Percentiles rank a stretch among this genome's conserved stretches.
Conservation (phyloP, 2,797 vertebrate genomes). For the Zalophus californianus region DNA sequence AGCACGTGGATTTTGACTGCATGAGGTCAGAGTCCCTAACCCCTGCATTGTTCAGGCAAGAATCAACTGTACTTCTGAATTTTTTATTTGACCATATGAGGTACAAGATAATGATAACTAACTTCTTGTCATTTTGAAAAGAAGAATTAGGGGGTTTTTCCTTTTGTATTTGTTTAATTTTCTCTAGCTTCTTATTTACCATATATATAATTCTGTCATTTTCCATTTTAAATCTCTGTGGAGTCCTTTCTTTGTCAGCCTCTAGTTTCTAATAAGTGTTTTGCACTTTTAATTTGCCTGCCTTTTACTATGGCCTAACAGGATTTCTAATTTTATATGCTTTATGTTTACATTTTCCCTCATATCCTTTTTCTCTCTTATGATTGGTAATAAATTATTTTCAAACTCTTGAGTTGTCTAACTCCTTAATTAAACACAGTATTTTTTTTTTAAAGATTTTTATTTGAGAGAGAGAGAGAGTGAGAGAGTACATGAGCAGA, state of each 20-base stretch:
- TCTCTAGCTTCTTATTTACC: not conserved
- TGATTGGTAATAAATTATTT: constrained; percentile 49
- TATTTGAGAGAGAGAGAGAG: not conserved
- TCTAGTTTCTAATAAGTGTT: not conserved
- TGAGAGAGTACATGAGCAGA: not conserved
- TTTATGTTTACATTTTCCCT: not conserved
- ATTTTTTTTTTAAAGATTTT: not conserved
- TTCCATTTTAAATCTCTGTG: not conserved
- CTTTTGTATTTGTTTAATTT: not conserved
- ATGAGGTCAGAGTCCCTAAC: not conserved
- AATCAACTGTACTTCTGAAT: not conserved
- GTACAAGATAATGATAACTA: not conserved
- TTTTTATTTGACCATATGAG: not conserved
- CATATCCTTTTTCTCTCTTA: constrained; percentile 31
- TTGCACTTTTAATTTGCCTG: not conserved
- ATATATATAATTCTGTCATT: constrained; percentile 27
- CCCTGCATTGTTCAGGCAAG: not conserved
- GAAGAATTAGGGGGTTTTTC: constrained; percentile 20
- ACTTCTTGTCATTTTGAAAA: not conserved
- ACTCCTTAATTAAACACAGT: constrained; percentile 4
- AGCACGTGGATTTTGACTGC: not conserved
- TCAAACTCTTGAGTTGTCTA: not conserved
- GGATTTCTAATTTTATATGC: constrained; percentile 40
- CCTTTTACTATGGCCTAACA: not conserved
- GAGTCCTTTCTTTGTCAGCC: not conserved